These are phyloP conservation scores for Ridgeia piscesae DNA, from an alignment of 1,140 invertebrate species.

Conservation along the genomic window DNA sequence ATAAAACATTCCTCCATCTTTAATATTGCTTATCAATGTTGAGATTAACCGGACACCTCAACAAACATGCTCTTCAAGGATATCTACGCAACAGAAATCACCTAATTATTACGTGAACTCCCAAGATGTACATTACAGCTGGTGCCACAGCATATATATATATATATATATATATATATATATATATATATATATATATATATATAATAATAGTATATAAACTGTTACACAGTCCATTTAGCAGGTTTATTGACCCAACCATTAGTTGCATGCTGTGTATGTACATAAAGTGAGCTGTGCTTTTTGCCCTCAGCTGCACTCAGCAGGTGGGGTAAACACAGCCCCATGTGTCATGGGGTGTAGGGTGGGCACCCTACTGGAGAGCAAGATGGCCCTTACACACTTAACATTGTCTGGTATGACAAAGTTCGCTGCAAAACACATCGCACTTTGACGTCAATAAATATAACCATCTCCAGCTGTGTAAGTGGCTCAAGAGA, in stretches of 20 bases:
- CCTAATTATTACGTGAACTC: not conserved
- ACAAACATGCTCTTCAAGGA: too few species aligned
- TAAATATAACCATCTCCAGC: not conserved
- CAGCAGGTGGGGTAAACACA: too few species aligned
- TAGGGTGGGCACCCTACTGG: not conserved
- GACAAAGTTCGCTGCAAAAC: not conserved
- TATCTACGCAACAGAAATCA: too few species aligned
- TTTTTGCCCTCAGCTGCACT: too few species aligned
- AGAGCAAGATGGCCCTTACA: not conserved
- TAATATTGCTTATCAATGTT: too few species aligned
- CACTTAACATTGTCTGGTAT: not conserved
- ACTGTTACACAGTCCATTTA: too few species aligned
- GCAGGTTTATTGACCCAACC: not conserved
- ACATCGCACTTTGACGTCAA: not conserved
- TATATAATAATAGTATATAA: too few species aligned
- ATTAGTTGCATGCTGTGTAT: not conserved
- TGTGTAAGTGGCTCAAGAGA: not conserved
- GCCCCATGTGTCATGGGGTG: not conserved
- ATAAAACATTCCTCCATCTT: too few species aligned
- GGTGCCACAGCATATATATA: not conserved
- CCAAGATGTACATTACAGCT: not conserved
- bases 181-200: too few species aligned
- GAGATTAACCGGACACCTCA: too few species aligned
- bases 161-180: not conserved
- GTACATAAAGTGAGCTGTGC: not conserved